A percentile compares a stretch with the other conserved stretches of the same genome.
phyloP scores from a whole-genome alignment of 2,113 vertebrate species.

The Daboia siamensis region DNA sequence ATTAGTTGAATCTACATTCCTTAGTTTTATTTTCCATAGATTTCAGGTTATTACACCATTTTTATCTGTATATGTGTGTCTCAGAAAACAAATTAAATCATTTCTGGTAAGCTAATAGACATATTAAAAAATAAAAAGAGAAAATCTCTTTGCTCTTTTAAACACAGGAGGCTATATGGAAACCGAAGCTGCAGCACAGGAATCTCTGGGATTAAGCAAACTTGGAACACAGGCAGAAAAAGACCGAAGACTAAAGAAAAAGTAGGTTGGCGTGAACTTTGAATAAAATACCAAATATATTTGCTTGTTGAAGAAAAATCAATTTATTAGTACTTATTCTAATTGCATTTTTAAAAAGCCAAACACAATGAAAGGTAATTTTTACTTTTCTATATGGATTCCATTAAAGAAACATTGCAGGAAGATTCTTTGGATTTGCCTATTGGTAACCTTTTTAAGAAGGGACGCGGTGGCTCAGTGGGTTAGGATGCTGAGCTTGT shows the following conservation, averaged over 20 bases:
- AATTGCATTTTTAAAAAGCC: slow-evolving; percentile 19
- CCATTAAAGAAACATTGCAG: background rate
- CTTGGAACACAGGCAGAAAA: slow-evolving; percentile 98
- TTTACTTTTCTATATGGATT: slow-evolving; percentile 4
- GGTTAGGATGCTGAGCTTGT: no score
- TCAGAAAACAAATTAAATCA: background rate
- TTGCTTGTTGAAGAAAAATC: background rate
- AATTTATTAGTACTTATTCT: background rate
- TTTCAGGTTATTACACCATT: background rate
- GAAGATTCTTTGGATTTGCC: background rate
- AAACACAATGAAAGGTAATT: slow-evolving; percentile 17
- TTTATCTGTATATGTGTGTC: background rate
- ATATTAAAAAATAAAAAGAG: background rate
- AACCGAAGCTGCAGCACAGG: slow-evolving; percentile 85
- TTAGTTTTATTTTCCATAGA: background rate
- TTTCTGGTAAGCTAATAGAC: background rate
- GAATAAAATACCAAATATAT: background rate
- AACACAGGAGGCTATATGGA: slow-evolving; percentile 85
- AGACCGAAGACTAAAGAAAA: slow-evolving; percentile 95
- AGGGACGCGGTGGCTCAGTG: slow-evolving; percentile 11
- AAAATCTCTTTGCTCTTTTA: slow-evolving; percentile 30
- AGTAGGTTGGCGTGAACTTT: slow-evolving; percentile 76
- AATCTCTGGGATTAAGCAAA: slow-evolving; percentile 86
- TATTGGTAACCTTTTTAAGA: no score
- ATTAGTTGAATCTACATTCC: background rate